These are phyloP conservation scores for Spisula subtruncata DNA, from an alignment of 2,888 invertebrate genomes.

Conservation along the genomic window DNA sequence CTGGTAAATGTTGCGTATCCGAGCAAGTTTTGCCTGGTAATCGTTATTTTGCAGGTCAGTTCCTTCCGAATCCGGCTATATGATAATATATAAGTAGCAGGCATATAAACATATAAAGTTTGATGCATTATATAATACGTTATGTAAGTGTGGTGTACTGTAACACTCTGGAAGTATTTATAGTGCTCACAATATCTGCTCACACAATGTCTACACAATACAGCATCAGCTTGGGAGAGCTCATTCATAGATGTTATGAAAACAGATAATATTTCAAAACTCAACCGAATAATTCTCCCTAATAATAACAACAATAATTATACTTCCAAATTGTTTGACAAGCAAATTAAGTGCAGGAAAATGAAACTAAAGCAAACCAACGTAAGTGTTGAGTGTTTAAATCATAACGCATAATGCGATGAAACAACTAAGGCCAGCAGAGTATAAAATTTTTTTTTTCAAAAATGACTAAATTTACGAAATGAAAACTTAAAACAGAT, in stretches of 20 bases:
- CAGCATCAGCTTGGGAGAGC: no score
- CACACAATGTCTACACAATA: not conserved
- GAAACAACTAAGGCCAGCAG: not conserved
- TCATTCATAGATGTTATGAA: no score
- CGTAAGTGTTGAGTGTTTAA: not conserved
- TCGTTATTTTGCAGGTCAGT: slow-evolving; percentile 80
- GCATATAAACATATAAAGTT: slow-evolving; percentile 43
- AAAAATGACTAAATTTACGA: not conserved
- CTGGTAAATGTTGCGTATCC: slow-evolving; percentile 80
- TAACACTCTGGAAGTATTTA: slow-evolving; percentile 38
- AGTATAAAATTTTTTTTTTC: not conserved
- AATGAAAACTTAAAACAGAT: no score
- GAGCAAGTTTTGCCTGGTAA: slow-evolving; percentile 80
- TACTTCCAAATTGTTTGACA: slow-evolving; percentile 9
- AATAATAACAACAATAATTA: no score
- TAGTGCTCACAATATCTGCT: not conserved
- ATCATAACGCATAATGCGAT: not conserved
- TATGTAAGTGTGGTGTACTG: slow-evolving; percentile 29
- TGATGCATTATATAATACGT: slow-evolving; percentile 25
- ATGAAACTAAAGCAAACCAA: not conserved
- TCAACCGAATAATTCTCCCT: no score
- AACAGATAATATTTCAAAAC: no score
- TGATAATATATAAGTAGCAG: slow-evolving; percentile 50
- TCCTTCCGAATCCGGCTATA: slow-evolving; percentile 75
- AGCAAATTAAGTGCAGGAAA: slow-evolving; percentile 5